Evolutionary conservation across 1,140 invertebrate species (phyloP), one percentile per base, ranked within the genome.

Genomic region (Paralvinella palmiformis): DNA sequence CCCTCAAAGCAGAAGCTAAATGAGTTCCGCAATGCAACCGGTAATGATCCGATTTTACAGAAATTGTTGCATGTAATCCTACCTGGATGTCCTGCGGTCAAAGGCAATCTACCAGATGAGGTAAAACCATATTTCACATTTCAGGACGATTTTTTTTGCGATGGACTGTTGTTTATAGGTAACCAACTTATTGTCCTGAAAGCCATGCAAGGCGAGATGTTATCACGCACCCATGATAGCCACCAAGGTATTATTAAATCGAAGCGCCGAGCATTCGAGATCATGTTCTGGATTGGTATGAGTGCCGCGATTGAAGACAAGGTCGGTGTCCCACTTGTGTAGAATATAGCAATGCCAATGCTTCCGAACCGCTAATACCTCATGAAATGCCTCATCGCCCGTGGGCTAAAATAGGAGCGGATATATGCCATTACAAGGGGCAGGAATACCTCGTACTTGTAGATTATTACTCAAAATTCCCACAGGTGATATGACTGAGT

Each of bases 151-250:
- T 41, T 41, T 41, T 10, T 41, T 41, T 10, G 37, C n/a, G 37
- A 41, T n/a, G n/a, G 37, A 41, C 37, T 41, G 37, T 10, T 41
- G 37, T 10, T 41, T 41, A 10, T n/a, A 41, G 37, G 10, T 10
- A 10, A 10, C 10, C 10, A 68, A 29, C 70, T 66, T 58, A 41
- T 10, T 10, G n/a, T 10, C n/a, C 37, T 41, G 37, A 41, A 41
- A 41, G 10, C 37, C 37, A 10, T 41, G 37, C 37, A 41, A 41
- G n/a, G n/a, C n/a, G n/a, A n/a, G n/a, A n/a, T n/a, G n/a, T n/a
- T n/a, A n/a, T n/a, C n/a, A n/a, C n/a, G n/a, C n/a, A n/a, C n/a
- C 37, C 37, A 41, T n/a, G 37, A 41, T 10, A 41, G 37, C 37
- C 37, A 41, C 37, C 37, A 10, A n/a, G 37, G 37, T 10, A n/a